A percentile compares a stretch with the other conserved stretches of the same genome.
Conservation (phyloP, 2,888 invertebrate species). For the Macrophya annulata region DNA sequence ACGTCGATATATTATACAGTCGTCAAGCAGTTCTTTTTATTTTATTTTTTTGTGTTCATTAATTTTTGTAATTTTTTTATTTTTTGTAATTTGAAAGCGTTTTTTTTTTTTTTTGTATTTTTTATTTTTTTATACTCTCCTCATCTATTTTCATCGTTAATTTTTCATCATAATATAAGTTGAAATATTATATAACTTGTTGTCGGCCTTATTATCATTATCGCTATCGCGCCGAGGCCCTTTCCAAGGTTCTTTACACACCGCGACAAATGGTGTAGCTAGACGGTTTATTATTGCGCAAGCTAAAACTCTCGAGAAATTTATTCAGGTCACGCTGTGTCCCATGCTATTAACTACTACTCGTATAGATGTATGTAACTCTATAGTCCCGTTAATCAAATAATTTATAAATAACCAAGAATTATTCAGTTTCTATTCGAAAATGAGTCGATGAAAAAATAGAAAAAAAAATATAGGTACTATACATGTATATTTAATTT, state of each 20-base stretch:
- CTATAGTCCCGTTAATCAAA: not conserved
- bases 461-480: not conserved
- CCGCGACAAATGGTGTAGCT: not conserved
- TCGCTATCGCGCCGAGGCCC: conserved; percentile 25
- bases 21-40: not conserved
- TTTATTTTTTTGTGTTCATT: not conserved
- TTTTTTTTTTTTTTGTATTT: no score
- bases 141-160: not conserved
- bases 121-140: not conserved
- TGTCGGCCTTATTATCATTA: conserved; percentile 9
- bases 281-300: conserved; percentile 23
- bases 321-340: conserved; percentile 40
- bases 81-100: not conserved
- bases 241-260: conserved; percentile 23
- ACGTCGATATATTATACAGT: not conserved
- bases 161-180: not conserved
- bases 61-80: not conserved
- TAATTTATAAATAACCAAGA: not conserved
- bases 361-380: not conserved
- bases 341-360: conserved; percentile 22
- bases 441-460: no score
- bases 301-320: not conserved
- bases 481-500: no score
- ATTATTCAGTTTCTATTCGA: not conserved
- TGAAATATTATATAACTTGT: conserved; percentile 18